phyloP scores from a whole-genome alignment of 2,113 vertebrate genomes.

The Leiothrix lutea region DNA sequence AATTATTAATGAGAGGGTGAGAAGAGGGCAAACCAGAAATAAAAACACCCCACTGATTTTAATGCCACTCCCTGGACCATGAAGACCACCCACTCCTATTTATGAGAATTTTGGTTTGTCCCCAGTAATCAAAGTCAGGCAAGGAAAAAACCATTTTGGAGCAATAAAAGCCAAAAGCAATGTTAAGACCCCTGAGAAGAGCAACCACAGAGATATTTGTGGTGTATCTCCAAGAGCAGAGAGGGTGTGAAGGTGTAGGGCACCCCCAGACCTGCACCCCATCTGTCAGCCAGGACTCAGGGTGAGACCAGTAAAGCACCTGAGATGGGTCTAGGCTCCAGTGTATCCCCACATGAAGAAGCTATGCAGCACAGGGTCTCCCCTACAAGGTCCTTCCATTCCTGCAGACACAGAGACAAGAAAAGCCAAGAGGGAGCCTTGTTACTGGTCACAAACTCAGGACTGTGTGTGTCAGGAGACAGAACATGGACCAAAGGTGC shows the following conservation, averaged over 20 bases:
- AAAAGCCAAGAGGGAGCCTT: neutral
- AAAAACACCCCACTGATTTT: neutral
- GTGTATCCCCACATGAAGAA: accelerated
- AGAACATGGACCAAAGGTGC: neutral
- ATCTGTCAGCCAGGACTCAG: neutral
- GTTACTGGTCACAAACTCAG: neutral
- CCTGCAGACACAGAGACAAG: neutral
- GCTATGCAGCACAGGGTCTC: neutral
- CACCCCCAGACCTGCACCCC: neutral
- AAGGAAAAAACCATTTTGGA: neutral
- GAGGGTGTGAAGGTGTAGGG: neutral
- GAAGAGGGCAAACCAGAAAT: neutral
- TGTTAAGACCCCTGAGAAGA: neutral
- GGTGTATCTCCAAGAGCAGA: neutral
- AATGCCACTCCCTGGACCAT: neutral
- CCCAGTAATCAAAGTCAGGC: neutral
- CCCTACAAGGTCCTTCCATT: neutral
- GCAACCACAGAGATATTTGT: neutral
- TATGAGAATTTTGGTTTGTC: neutral
- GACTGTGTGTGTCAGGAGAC: neutral
- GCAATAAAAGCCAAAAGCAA: neutral
- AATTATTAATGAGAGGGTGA: neutral
- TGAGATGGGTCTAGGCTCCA: neutral
- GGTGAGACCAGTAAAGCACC: neutral
- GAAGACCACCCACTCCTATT: neutral